Conservation (phyloP, 1,140 invertebrate genomes). For the Drosophila fuyamai region DNA sequence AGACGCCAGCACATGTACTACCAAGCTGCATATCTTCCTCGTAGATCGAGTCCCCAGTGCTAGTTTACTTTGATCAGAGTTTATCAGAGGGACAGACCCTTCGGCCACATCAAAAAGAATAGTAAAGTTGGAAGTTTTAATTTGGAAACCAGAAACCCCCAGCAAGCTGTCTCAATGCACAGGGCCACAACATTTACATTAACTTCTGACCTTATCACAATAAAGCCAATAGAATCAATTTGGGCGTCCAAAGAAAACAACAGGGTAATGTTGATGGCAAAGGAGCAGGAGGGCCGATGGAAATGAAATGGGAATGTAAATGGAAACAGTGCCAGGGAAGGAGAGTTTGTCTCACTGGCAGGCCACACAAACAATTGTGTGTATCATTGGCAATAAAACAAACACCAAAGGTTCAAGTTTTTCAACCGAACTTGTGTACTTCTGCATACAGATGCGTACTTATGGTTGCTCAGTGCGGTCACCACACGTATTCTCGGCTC, state of each 20-base stretch:
- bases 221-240: slow-evolving; percentile 80
- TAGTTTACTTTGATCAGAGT: slow-evolving; percentile 56
- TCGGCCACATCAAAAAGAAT: slow-evolving; percentile 51
- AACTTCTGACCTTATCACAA: slow-evolving; percentile 80
- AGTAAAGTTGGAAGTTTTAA: slow-evolving; percentile 65
- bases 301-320: slow-evolving; percentile 23
- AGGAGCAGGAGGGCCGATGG: neutral
- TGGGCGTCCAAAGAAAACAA: slow-evolving; percentile 42
- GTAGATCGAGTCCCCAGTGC: slow-evolving; percentile 30
- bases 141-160: slow-evolving; percentile 55
- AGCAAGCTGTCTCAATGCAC: slow-evolving; percentile 64
- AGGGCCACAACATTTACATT: slow-evolving; percentile 79
- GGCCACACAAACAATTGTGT: slow-evolving; percentile 33
- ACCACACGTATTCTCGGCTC: neutral
- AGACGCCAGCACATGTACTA: slow-evolving; percentile 6
- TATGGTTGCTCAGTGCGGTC: slow-evolving; percentile 8
- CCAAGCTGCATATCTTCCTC: slow-evolving; percentile 14
- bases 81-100: slow-evolving; percentile 22
- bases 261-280: slow-evolving; percentile 3
- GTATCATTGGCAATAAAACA: slow-evolving; percentile 70
- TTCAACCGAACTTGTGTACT: slow-evolving; percentile 29
- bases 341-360: slow-evolving; percentile 8
- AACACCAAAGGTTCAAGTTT: slow-evolving; percentile 64
- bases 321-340: slow-evolving; percentile 1
- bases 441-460: slow-evolving; percentile 24